Conservation (phyloP, 2,113 vertebrate genomes). For the Neofelis nebulosa region DNA sequence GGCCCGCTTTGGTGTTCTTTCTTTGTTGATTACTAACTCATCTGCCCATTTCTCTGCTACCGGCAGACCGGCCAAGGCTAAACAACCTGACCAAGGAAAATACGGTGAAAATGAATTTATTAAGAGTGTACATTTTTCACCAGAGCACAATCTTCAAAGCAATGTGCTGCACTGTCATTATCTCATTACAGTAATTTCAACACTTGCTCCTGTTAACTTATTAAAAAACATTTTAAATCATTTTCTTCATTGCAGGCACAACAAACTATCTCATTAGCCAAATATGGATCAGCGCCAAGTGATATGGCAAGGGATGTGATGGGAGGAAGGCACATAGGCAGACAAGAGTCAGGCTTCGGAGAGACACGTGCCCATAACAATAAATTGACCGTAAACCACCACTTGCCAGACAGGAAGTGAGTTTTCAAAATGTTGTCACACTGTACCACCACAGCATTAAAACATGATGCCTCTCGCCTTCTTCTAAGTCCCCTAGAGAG, state of each 20-base stretch:
- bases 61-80: background rate
- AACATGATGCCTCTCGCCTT: background rate
- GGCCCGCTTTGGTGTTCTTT: background rate
- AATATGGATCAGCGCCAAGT: constrained; percentile 66
- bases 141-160: constrained; percentile 57
- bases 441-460: background rate
- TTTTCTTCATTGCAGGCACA: constrained; percentile 82
- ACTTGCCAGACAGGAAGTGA: background rate
- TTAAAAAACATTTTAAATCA: constrained; percentile 81
- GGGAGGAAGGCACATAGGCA: background rate
- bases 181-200: constrained; percentile 82
- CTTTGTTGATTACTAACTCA: background rate
- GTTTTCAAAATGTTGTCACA: background rate
- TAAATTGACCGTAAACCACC: background rate
- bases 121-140: constrained; percentile 56
- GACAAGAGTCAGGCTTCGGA: background rate
- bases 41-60: background rate
- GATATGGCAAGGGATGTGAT: constrained; percentile 50
- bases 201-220: constrained; percentile 79
- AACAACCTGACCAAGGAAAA: constrained; percentile 38
- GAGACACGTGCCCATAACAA: background rate
- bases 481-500: background rate
- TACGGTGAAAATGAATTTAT: constrained; percentile 56
- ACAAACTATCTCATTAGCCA: constrained; percentile 81
- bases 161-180: constrained; percentile 79